Conservation (phyloP, 2,113 vertebrate genomes). For the Corydoras maculifer region DNA sequence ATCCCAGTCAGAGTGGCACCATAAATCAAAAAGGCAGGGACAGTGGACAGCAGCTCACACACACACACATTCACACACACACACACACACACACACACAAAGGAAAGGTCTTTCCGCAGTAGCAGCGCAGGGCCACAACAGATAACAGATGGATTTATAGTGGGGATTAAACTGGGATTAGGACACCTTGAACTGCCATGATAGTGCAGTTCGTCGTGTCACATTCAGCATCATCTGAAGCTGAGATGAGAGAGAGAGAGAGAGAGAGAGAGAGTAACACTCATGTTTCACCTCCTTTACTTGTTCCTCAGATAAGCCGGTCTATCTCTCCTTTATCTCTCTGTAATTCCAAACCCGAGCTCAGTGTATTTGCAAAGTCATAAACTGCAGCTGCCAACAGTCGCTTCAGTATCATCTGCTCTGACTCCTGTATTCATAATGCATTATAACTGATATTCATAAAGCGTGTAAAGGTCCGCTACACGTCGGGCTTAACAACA, state of each 20-base stretch:
- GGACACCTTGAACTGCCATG: slow-evolving; percentile 41
- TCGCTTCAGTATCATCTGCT: too few relatives aligned
- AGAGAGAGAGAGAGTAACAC: background rate
- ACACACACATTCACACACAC: slow-evolving; percentile 7
- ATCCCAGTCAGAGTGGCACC: slow-evolving; percentile 27
- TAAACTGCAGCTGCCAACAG: too few relatives aligned
- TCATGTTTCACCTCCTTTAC: slow-evolving; percentile 3
- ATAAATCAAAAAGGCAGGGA: slow-evolving; percentile 41
- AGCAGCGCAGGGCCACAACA: slow-evolving; percentile 17
- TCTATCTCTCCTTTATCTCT: background rate
- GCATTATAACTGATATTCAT: too few relatives aligned
- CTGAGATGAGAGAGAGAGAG: slow-evolving; percentile 21
- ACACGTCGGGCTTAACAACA: too few relatives aligned
- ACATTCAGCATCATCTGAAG: slow-evolving; percentile 32
- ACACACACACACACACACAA: slow-evolving; percentile 27
- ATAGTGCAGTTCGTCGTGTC: slow-evolving; percentile 37
- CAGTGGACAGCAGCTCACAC: background rate
- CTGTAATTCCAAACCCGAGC: background rate
- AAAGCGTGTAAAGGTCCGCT: too few relatives aligned
- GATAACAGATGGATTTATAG: slow-evolving; percentile 45
- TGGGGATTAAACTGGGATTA: slow-evolving; percentile 38
- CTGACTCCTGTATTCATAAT: too few relatives aligned
- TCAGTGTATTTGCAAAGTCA: too few relatives aligned
- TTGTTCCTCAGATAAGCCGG: background rate
- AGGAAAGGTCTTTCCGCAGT: slow-evolving; percentile 34